Base-by-base conservation (phyloP, 2,888 invertebrate species). In the Caenorhabditis sp. region DNA sequence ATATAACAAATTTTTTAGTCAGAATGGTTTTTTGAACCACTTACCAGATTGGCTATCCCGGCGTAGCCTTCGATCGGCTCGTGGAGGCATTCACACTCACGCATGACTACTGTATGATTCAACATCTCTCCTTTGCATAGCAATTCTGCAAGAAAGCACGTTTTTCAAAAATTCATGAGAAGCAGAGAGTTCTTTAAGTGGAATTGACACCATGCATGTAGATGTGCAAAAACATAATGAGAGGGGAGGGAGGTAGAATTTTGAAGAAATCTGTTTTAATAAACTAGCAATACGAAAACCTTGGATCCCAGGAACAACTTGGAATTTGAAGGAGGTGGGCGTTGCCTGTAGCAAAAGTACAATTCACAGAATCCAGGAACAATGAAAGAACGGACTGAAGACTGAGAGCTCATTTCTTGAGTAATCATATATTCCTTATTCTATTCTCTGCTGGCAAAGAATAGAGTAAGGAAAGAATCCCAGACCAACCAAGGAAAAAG, bases 1-100 rank as follows among this genome's bases (percentile, higher is more conserved):
- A 4, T 26, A 22, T 54, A 24, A 49, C 4, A 49, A 19, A 5
- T 47, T 49, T 49, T 47, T 49, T 49, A 1, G 19, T 54, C 22
- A 26, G 54, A 24, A 54, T 54, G 26, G 22, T 12, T 5, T 47
- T 47, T 47, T 47, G 19, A 26, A 24, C 24, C n/a, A 77, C 85
- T 66, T 58, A 85, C 86, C 79, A 86, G 49, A 61, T 86, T 86
- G 38, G 80, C 76, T 44, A 72, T 41, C 5, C 82, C 83, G 22
- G 85, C 82, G 47, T 70, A 66, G 7, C 84, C 87, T 38, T 87
- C 87, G 24, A 81, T 80, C 14, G 82, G 76, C 54, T 80, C 83
- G 54, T 87, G 87, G 35, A 87, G 84, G 61, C 87, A 87, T 82
- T 82, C 80, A 81, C 87, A 87, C 61, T 85, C 80, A 74, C 84